A percentile compares a stretch with the other conserved stretches of the same genome.
Evolutionary conservation across 2,888 invertebrate genomes (phyloP).

Genomic region (Tortricodes alternella): DNA sequence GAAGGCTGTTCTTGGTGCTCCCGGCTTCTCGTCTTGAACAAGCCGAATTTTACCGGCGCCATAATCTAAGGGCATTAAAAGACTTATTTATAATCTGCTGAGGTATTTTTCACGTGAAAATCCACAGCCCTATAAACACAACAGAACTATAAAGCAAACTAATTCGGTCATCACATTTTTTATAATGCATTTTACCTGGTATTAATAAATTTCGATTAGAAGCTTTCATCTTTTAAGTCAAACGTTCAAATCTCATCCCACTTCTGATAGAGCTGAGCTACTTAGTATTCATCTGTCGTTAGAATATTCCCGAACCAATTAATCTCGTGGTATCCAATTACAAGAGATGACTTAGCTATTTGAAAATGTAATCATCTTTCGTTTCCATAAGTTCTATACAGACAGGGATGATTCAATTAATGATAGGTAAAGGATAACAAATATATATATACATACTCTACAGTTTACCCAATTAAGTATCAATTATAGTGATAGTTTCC

Average conservation of each 20-base stretch:
- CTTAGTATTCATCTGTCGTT: neutral
- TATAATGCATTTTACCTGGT: no score
- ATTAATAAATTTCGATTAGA: no score
- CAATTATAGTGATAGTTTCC: no score
- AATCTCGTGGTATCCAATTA: neutral
- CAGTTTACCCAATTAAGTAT: no score
- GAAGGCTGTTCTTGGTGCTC: conserved; percentile 71
- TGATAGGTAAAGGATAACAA: neutral
- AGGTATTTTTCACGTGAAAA: neutral
- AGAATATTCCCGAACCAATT: neutral
- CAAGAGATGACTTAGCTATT: neutral
- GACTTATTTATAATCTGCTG: conserved; percentile 11
- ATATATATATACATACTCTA: neutral
- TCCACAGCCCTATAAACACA: no score
- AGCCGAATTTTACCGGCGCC: conserved; percentile 72
- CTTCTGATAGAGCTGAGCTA: neutral
- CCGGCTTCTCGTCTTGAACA: conserved; percentile 69
- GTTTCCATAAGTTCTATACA: no score
- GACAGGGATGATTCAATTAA: neutral
- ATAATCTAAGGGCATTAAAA: conserved; percentile 41
- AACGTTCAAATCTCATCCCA: neutral
- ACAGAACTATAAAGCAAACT: no score
- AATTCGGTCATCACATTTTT: no score
- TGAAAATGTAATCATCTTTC: neutral
- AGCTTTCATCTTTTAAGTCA: no score